Evolutionary conservation across 2,888 invertebrate genomes (phyloP), one percentile per base, ranked within the genome.

Genomic region (Melanchra persicariae): DNA sequence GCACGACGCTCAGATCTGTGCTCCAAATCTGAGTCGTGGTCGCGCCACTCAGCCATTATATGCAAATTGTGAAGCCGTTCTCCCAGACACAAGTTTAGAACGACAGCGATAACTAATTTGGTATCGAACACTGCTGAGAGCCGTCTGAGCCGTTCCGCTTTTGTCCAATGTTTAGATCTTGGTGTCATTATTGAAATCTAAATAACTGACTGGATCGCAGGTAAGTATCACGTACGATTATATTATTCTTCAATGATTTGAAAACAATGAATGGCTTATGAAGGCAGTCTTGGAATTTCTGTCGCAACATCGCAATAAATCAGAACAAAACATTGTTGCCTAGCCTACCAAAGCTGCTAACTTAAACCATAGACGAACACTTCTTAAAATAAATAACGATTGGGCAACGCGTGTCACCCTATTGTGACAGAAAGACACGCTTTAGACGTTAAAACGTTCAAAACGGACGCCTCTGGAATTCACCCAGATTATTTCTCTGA

Each of bases 21-120:
- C 92, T 94, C 94, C 84, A 94, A 91, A 94, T 94, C 94, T 93
- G 70, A 88, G 81, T 93, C 92, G 93, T 93, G 93, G 92, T 90
- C 91, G 91, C 91, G 81, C 91, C 90, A 89, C 89, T 89, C 89
- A 87, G 85, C 91, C 91, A 93, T 94, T 94, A 93, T 94, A 94
- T 94, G 93, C 92, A 93, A 94, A 94, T 93, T 88, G 79, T 87
- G 82, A 84, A 85, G 82, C 90, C 89, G 80, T 89, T 92, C 91
- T 89, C 88, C 65, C 77, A 87, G 89, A 83, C 87, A 79, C 87
- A 91, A 91, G 91, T 88, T 87, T 87, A 74, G 86, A 85, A 91
- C 89, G 87, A 81, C 79, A 91, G 92, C 92, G 92, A 90, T 89
- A 90, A 83, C 84, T 84, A 77, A 79, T 81, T 84, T 86, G 74